A percentile compares a stretch with the other conserved stretches of the same genome.
Conservation (phyloP, 1,140 invertebrate species). For the Hirudo medicinalis region DNA sequence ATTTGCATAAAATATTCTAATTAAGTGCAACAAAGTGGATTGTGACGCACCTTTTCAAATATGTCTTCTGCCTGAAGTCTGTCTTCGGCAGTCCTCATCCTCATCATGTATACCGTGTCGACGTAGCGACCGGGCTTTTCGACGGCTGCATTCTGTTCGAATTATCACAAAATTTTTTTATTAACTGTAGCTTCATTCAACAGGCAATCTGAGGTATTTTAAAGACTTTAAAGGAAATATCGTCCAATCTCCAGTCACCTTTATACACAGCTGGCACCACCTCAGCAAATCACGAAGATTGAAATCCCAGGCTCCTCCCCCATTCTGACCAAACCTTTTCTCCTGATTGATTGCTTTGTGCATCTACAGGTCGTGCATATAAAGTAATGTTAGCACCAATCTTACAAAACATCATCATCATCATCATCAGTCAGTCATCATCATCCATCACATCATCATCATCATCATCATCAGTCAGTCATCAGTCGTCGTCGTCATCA, state of each 20-base stretch:
- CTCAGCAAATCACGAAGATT: conserved; percentile 86
- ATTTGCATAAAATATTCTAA: too few species aligned
- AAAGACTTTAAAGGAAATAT: too few species aligned
- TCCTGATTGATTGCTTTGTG: background rate
- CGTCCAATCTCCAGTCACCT: too few species aligned
- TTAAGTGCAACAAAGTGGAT: too few species aligned
- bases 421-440: too few species aligned
- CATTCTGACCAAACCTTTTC: conserved; percentile 51
- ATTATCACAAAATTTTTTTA: too few species aligned
- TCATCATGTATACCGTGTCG: conserved; percentile 61
- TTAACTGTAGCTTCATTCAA: too few species aligned
- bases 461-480: too few species aligned
- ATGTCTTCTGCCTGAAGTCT: background rate
- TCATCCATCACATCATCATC: too few species aligned
- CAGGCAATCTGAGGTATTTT: too few species aligned
- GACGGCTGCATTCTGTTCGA: conserved; percentile 20
- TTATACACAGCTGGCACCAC: conserved; percentile 61
- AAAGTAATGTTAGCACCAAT: background rate
- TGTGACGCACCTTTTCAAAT: conserved; percentile 5
- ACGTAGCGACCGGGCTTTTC: conserved; percentile 54
- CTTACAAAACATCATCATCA: background rate
- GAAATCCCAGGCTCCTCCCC: conserved; percentile 78
- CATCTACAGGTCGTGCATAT: background rate
- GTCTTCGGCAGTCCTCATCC: conserved; percentile 63
- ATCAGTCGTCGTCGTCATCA: too few species aligned